Evolutionary conservation across 2,113 vertebrate genomes (phyloP).

Genomic region (Sialia sialis): DNA sequence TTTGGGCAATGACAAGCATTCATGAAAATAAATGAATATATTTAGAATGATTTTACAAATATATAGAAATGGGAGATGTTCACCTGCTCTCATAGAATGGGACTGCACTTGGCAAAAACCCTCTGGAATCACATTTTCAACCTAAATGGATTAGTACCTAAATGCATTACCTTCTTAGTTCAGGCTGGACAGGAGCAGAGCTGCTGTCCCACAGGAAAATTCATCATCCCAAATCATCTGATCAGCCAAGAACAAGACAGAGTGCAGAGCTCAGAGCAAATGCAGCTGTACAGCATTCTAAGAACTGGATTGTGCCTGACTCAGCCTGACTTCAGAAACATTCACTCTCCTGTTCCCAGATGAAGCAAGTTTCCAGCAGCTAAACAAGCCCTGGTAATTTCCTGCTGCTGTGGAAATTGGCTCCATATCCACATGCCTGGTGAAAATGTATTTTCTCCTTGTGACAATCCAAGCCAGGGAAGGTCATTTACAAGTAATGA

Average conservation of each 20-base stretch:
- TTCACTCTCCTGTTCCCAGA: not conserved
- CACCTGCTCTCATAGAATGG: not conserved
- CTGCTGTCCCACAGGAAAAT: not conserved
- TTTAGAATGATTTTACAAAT: not conserved
- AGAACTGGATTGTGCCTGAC: not conserved
- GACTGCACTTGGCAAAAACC: not conserved
- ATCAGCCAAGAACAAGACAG: not conserved
- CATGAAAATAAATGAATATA: not conserved
- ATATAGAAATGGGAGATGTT: not conserved
- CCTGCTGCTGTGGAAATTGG: constrained; percentile 13
- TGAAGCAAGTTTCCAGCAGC: not conserved
- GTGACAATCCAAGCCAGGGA: not conserved
- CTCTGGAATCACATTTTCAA: not conserved
- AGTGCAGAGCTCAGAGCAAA: not conserved
- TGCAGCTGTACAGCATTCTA: not conserved
- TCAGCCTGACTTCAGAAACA: not conserved
- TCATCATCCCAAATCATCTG: not conserved
- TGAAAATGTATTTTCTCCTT: not conserved
- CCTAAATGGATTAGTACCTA: not conserved
- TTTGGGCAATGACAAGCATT: not conserved
- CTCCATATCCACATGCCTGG: not conserved
- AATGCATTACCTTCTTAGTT: not conserved
- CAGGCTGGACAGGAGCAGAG: not conserved
- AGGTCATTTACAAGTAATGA: not conserved
- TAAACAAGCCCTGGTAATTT: not conserved